Evolutionary conservation across 2,888 invertebrate species (phyloP), one percentile per base, ranked within the genome.

Genomic region (Xestia ashworthii): DNA sequence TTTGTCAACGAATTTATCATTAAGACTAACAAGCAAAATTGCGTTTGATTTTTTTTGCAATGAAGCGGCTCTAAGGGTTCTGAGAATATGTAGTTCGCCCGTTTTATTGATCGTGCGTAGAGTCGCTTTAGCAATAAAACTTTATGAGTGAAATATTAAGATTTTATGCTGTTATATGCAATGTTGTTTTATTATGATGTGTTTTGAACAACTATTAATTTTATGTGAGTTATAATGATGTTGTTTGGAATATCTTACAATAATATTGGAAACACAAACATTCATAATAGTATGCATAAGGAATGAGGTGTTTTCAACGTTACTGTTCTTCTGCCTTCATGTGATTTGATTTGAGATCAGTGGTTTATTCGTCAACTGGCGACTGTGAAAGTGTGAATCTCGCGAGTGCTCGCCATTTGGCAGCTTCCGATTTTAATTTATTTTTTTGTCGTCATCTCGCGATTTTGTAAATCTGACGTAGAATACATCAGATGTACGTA

Each of bases 161-260:
- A 68, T 68, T 78, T 82, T 68, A 81, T 76, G 67, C n/a, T 5
- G 38, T 44, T 82, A n/a, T 71, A 66, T 58, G 71, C 67, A 67
- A 62, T 67, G 48, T 78, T 83, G 71, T 69, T 83, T 71, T 71
- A 78, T 71, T 81, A 60, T 78, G 25, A 82, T 80, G 82, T 55
- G 77, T 80, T 77, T 70, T 14, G 16, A 71, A 82, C 46, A 32
- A 60, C 19, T 76, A 71, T 83, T 78, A 50, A 78, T 68, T 64
- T 64, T 46, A 71, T 81, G n/a, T 46, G 50, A 1, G 50, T 32
- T 50, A n/a, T 48, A 38, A 76, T 60, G 12, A 76, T 50, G n/a
- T 44, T 82, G 32, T 41, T 64, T 50, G 14, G 16, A 67, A 53
- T 19, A n/a, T 60, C 14, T 44, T 11, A 46, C 22, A 50, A 44